Evolutionary conservation across 2,113 vertebrate genomes (phyloP).

Genomic region (Siniperca knerii): DNA sequence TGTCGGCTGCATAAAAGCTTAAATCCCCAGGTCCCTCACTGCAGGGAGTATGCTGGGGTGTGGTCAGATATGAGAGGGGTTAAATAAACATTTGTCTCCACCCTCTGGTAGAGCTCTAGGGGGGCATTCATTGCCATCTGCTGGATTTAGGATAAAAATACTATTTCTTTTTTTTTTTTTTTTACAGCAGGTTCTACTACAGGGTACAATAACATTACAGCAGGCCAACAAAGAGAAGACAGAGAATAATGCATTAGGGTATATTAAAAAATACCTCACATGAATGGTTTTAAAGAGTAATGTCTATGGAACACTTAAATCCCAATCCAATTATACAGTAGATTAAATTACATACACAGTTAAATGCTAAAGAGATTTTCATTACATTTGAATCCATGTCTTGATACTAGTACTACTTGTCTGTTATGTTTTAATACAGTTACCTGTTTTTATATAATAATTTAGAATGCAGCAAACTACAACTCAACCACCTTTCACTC

Average conservation of each 20-base stretch:
- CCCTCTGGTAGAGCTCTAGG: conserved; percentile 47
- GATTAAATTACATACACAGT: neutral
- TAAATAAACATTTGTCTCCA: conserved; percentile 60
- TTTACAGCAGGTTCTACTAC: conserved; percentile 10
- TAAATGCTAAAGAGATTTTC: neutral
- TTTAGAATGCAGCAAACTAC: neutral
- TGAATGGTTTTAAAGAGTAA: neutral
- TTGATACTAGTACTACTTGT: neutral
- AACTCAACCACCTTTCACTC: neutral
- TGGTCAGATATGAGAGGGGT: conserved; percentile 39
- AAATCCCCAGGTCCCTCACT: conserved; percentile 6
- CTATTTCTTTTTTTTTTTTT: conserved; percentile 7
- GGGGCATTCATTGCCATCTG: conserved; percentile 55
- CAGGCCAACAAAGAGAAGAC: neutral
- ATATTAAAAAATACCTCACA: neutral
- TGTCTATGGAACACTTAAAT: neutral
- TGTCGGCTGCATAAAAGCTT: neutral
- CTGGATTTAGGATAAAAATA: conserved; percentile 44
- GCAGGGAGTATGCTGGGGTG: conserved; percentile 16
- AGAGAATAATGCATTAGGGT: neutral
- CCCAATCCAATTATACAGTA: neutral
- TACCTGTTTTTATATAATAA: neutral
- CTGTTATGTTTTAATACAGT: neutral
- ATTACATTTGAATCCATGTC: neutral
- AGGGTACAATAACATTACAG: neutral